Evolutionary conservation across 1,140 invertebrate species (phyloP), one percentile per base, ranked within the genome.

Genomic region (Leptonema lineaticorne): DNA sequence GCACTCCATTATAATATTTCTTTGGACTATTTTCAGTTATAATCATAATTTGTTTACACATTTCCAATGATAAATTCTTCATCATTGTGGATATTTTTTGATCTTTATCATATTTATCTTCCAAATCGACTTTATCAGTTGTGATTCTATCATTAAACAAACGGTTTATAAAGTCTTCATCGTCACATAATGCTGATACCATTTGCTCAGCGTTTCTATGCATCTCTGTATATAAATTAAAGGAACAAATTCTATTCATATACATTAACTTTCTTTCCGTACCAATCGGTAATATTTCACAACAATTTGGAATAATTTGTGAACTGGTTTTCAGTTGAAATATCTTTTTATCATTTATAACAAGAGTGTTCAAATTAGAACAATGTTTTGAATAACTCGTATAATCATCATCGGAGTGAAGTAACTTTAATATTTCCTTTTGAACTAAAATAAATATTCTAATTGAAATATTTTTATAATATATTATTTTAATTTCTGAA

Each of bases 141-240:
- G 28, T 7, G 9, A 58, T 29, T 37, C 9, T 11, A 27, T 26
- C 58, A 24, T 62, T 45, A 4, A 18, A 5, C 5, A 24, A 7
- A 6, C 33, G 11, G 3, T n/a, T n/a, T 33, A 33, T 18, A 16
- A 29, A 33, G 9, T 62, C 20, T 1, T 26, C 37, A 41, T 22
- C 27, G 24, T 64, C 62, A 16, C 62, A 64, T 24, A 64, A 27
- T 28, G 50, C 26, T 7, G 62, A 50, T 11, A 64, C 62, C 26
- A 64, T 50, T 29, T 33, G 33, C 20, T 64, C 62, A 7, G 24
- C 29, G 16, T 33, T 64, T 26, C 8, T 4, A 18, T 50, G 2
- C 6, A 64, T 29, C 20, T 64, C 62, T 7, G 29, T 9, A 50
- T 2, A 22, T 29, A 64, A 22, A 18, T 22, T 24, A 9, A 20